Conservation (phyloP, 1,140 invertebrate genomes). For the Drosophila setifemur region DNA sequence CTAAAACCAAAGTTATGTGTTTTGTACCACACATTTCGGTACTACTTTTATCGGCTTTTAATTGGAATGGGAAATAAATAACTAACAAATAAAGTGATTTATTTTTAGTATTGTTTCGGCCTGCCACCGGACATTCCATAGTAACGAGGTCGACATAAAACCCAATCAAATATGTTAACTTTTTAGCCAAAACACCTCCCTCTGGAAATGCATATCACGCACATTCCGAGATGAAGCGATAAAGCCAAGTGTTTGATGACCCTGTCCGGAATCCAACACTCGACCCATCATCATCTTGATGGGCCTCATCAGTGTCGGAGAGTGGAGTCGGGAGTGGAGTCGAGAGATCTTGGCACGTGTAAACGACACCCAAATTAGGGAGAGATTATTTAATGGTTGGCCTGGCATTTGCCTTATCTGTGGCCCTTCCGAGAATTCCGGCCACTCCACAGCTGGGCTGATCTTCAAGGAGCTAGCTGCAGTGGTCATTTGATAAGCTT, state of each 20-base stretch:
- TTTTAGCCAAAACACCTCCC: neutral
- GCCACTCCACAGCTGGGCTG: neutral
- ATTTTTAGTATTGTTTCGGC: no score
- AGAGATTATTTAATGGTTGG: constrained; percentile 71
- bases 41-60: no score
- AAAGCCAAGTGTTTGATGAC: constrained; percentile 33
- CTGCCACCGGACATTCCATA: constrained; percentile 1
- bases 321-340: neutral
- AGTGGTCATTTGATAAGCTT: constrained; percentile 29
- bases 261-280: constrained; percentile 18
- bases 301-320: constrained; percentile 59
- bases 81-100: no score
- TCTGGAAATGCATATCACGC: constrained; percentile 18
- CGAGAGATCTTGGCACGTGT: constrained; percentile 63
- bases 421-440: constrained; percentile 21
- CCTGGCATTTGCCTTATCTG: constrained; percentile 26
- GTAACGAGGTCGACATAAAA: constrained; percentile 7
- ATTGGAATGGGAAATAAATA: no score
- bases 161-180: constrained; percentile 37
- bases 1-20: no score
- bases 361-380: constrained; percentile 78
- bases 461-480: constrained; percentile 13
- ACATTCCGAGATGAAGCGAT: constrained; percentile 58
- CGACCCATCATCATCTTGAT: constrained; percentile 41
- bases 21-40: no score